Conservation (phyloP, 2,113 vertebrate species). For the Hippopotamus amphibius region DNA sequence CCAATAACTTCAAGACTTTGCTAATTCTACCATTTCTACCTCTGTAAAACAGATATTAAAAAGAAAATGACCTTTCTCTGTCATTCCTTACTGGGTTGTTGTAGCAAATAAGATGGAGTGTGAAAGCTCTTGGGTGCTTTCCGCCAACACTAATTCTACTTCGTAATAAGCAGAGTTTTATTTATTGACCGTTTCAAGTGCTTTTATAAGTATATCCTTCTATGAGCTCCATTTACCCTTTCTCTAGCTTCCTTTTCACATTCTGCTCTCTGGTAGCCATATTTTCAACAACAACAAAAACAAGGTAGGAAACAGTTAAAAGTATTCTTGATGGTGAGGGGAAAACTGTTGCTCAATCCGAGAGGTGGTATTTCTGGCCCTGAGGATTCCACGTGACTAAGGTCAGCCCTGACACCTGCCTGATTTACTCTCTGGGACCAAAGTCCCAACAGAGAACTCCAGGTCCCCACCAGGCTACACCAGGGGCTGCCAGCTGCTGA, state of each 20-base stretch:
- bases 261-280: neutral
- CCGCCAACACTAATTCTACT: neutral
- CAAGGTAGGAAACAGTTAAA: constrained; percentile 52
- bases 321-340: neutral
- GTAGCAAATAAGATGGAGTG: neutral
- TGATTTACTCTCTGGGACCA: neutral
- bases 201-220: constrained; percentile 4
- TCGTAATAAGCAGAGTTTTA: constrained; percentile 8
- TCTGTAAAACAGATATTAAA: constrained; percentile 22
- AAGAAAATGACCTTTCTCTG: neutral
- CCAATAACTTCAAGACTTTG: neutral
- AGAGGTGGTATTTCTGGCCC: constrained; percentile 29
- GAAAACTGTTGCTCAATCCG: neutral
- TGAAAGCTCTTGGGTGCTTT: neutral
- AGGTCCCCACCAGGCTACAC: neutral
- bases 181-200: neutral
- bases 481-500: neutral
- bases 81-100: neutral
- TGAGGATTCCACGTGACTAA: neutral
- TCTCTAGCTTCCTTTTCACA: constrained; percentile 13
- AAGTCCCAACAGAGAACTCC: neutral
- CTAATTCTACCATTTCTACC: neutral
- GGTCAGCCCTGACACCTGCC: constrained; percentile 14
- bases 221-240: neutral
- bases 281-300: constrained; percentile 23